phyloP scores from a whole-genome alignment of 2,113 vertebrate genomes.

The Arizona elegans region DNA sequence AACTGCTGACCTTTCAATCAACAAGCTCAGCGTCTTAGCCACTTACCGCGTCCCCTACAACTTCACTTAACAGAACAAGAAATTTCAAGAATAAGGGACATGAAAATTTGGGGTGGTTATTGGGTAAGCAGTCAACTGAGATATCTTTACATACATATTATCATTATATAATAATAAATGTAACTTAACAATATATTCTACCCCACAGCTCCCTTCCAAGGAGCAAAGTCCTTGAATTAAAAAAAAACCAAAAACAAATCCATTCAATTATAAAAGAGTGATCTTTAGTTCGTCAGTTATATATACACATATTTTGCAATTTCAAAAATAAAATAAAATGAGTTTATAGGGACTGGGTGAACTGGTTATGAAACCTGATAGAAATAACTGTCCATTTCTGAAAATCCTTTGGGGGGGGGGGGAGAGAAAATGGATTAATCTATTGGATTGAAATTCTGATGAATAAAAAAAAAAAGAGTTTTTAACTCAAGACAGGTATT shows the following conservation, averaged over 20 bases:
- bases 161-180: background rate
- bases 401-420: background rate
- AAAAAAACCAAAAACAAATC: background rate
- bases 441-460: background rate
- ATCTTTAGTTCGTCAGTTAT: background rate
- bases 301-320: background rate
- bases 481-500: background rate
- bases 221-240: background rate
- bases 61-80: background rate
- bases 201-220: background rate
- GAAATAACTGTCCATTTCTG: constrained; percentile 13
- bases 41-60: too few relatives aligned
- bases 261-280: background rate
- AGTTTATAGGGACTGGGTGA: background rate
- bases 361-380: background rate
- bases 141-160: accelerated
- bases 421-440: background rate
- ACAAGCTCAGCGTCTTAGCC: too few relatives aligned
- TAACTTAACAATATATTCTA: background rate
- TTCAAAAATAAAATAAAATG: background rate
- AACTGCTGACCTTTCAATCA: too few relatives aligned
- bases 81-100: background rate
- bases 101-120: background rate
- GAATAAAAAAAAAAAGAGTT: background rate
- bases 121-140: background rate